phyloP scores from a whole-genome alignment of 2,888 invertebrate species.

The Silvanus unidentatus region DNA sequence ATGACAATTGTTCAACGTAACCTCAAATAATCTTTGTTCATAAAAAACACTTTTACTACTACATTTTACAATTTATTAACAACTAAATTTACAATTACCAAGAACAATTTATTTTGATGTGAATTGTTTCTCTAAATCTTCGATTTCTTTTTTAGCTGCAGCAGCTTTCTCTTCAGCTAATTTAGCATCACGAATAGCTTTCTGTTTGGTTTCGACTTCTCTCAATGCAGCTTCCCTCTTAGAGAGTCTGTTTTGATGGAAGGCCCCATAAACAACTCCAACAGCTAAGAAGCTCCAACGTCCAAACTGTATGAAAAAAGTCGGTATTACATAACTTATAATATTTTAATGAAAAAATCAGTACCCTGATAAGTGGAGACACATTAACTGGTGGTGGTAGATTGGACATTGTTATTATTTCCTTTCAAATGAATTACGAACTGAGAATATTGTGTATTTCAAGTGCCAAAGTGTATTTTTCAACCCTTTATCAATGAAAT shows the following conservation, averaged over 20 bases:
- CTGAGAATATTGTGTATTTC: neutral
- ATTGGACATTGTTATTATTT: conserved; percentile 33
- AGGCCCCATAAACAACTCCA: conserved; percentile 71
- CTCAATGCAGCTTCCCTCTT: conserved; percentile 60
- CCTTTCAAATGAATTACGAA: conserved; percentile 1
- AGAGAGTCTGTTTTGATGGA: conserved; percentile 62
- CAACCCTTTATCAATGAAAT: too few relatives aligned
- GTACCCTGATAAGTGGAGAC: conserved; percentile 76
- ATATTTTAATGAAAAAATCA: conserved; percentile 8
- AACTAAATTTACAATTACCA: neutral
- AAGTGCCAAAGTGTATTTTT: too few relatives aligned
- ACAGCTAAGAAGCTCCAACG: conserved; percentile 72
- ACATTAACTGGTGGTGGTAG: conserved; percentile 68
- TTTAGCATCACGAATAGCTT: conserved; percentile 63
- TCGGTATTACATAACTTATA: neutral
- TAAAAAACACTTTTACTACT: neutral
- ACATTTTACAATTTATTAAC: neutral
- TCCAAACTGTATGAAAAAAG: conserved; percentile 58
- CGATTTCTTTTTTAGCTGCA: conserved; percentile 50
- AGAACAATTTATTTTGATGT: neutral
- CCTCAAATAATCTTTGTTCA: too few relatives aligned
- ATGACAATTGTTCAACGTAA: too few relatives aligned
- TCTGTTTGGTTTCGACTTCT: conserved; percentile 63
- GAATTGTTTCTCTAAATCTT: conserved; percentile 34
- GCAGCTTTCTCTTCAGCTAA: conserved; percentile 65